Conservation (phyloP, 2,797 vertebrate species). For the Neoniphon sammara region DNA sequence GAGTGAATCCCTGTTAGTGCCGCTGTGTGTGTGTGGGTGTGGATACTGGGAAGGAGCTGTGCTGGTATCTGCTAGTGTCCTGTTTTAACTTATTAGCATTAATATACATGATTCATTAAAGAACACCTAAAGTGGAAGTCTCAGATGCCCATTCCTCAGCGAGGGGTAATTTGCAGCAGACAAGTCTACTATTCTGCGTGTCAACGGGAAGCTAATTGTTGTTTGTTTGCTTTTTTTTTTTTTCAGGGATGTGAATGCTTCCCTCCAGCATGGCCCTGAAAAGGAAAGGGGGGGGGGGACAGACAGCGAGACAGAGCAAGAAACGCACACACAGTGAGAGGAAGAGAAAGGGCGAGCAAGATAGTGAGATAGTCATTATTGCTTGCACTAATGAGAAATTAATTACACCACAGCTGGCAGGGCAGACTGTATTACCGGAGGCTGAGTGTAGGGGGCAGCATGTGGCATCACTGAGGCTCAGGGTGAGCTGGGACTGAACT, state of each 20-base stretch:
- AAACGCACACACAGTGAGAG: conserved; percentile 3
- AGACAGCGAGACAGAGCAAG: conserved; percentile 5
- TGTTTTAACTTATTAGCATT: conserved; percentile 49
- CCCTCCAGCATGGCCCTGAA: conserved; percentile 48
- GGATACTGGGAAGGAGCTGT: neutral
- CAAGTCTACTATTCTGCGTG: conserved; percentile 66
- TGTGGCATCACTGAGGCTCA: conserved; percentile 27
- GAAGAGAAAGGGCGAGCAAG: conserved; percentile 39
- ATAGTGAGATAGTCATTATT: conserved; percentile 68
- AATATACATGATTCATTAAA: conserved; percentile 57
- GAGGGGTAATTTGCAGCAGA: conserved; percentile 71
- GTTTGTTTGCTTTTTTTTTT: conserved; percentile 71
- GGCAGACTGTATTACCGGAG: conserved; percentile 57
- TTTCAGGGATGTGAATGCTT: conserved; percentile 40
- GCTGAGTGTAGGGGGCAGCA: conserved; percentile 67
- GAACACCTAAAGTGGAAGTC: conserved; percentile 59
- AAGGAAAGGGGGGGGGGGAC: neutral
- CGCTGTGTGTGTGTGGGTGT: conserved; percentile 10
- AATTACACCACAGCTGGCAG: conserved; percentile 75
- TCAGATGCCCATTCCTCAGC: conserved; percentile 56
- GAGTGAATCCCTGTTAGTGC: conserved; percentile 6
- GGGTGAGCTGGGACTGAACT: conserved; percentile 5
- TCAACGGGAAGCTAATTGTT: conserved; percentile 80
- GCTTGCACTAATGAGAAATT: conserved; percentile 75
- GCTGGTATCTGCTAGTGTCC: conserved; percentile 1